These are phyloP conservation scores for Ptychadena robeensis DNA, from an alignment of 2,797 vertebrate genomes.

Conservation along the genomic window DNA sequence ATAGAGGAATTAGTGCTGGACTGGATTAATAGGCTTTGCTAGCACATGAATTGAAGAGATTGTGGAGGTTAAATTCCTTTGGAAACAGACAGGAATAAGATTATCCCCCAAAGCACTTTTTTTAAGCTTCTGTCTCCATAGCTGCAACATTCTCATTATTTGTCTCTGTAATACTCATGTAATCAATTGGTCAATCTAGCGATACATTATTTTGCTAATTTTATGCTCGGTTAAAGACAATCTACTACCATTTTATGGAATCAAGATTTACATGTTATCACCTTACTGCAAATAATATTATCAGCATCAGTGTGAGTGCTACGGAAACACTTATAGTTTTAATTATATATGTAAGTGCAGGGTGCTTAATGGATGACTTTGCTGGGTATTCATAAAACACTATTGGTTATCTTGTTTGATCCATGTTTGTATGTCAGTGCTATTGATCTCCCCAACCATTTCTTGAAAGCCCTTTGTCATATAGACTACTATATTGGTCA, in stretches of 20 bases:
- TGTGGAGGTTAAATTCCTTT: constrained; percentile 45
- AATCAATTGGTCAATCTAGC: constrained; percentile 28
- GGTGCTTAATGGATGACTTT: too few species aligned
- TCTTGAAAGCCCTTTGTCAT: too few species aligned
- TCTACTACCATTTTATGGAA: not conserved
- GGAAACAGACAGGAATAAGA: constrained; percentile 48
- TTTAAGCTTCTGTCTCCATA: constrained; percentile 5
- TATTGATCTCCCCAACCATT: not conserved
- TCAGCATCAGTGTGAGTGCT: not conserved
- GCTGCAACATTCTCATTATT: constrained; percentile 22
- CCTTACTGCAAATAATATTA: not conserved
- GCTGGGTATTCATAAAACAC: too few species aligned
- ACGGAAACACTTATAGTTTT: not conserved
- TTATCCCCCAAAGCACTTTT: constrained; percentile 51
- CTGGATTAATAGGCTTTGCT: constrained; percentile 53
- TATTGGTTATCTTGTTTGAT: too few species aligned
- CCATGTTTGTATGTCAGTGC: too few species aligned
- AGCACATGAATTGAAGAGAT: constrained; percentile 51
- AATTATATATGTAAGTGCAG: not conserved
- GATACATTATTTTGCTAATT: constrained; percentile 18
- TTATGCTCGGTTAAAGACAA: not conserved
- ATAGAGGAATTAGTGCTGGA: constrained; percentile 50
- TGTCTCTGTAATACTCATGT: constrained; percentile 12
- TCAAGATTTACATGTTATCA: not conserved
- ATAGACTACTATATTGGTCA: too few species aligned